Conservation (phyloP, 64 coral and sea anemone genomes). For the Stichodactyla mertensii region DNA sequence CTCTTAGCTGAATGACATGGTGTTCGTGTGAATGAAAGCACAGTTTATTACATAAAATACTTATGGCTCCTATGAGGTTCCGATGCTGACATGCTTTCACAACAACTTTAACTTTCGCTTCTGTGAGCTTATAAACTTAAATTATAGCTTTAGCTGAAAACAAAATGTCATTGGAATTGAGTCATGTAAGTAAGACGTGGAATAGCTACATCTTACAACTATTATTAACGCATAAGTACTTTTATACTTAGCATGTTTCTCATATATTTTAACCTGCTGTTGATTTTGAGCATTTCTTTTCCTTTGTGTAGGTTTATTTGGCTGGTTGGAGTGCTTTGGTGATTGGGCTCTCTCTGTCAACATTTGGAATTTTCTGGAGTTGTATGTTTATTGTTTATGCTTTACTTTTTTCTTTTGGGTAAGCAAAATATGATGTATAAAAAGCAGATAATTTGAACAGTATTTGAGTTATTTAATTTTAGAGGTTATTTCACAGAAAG, state of each 20-base stretch:
- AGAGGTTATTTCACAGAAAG: too few species aligned
- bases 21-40: too few species aligned
- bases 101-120: not conserved
- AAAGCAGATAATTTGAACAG: too few species aligned
- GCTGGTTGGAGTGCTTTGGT: slow-evolving; percentile 70
- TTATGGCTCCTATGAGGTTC: too few species aligned
- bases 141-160: not conserved
- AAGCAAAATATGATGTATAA: slow-evolving; percentile 1
- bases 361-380: slow-evolving; percentile 96
- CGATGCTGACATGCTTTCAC: too few species aligned
- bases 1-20: too few species aligned
- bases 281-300: too few species aligned
- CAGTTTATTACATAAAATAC: too few species aligned
- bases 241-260: too few species aligned
- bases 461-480: too few species aligned
- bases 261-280: too few species aligned
- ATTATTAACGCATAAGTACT: too few species aligned
- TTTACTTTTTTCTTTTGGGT: slow-evolving; percentile 74
- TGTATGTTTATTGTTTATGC: slow-evolving; percentile 69
- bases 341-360: slow-evolving; percentile 57
- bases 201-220: not conserved
- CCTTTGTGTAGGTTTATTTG: slow-evolving; percentile 23
- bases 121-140: not conserved
- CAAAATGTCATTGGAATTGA: not conserved
- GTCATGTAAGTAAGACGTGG: not conserved